Evolutionary conservation across 1,140 invertebrate genomes (phyloP), one percentile per base, ranked within the genome.

Genomic region (Scaptomyza pallida): DNA sequence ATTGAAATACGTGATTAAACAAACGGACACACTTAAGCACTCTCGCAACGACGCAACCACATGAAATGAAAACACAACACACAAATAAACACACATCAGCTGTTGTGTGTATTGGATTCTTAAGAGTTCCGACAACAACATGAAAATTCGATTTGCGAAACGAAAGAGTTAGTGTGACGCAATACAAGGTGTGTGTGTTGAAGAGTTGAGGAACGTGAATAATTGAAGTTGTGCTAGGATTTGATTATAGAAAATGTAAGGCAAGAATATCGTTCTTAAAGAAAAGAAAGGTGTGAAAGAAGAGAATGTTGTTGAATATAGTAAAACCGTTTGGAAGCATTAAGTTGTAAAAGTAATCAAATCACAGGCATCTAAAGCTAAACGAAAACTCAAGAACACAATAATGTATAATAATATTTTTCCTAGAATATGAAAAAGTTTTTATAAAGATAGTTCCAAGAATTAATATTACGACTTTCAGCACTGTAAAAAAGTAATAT

Each of bases 21-120:
- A 57, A 57, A 70, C 65, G 67, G 71, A 73, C 71, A 69, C 71
- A 62, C 71, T 69, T 45, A 57, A 40, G 45, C 67, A 55, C 64
- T 56, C 51, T 16, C 43, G 19, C 50, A 23, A 12, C 30, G 6
- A 17, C n/a, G n/a, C n/a, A n/a, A 37, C 30, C 63, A 55, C 41
- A 40, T 13, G 16, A 54, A 21, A 40, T 10, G n/a, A 13, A 19
- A 13, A 13, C 2, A 16, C 12, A 60, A 48, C 23, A 50, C 37
- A 50, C n/a, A 45, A 47, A 19, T 9, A 35, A 6, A n/a, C n/a
- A 35, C 56, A 45, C 40, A 47, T 16, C 51, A 23, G 51, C 6
- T 13, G 26, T 35, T 26, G 52, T 52, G 52, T 52, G 19, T 26
- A 23, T 43, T 55, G 17, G n/a, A 19, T 10, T 55, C 9, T 55